Percentiles rank a stretch among this genome's conserved stretches.
Evolutionary conservation across 2,113 vertebrate species (phyloP).

Genomic region (Bos taurus): ARS-UCD2.0 NC_037350.1:4399501-4400000

Average conservation of each 20-base stretch:
- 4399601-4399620: slow-evolving; percentile 81
- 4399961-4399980: background rate
- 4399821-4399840: slow-evolving; percentile 54
- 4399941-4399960: background rate
- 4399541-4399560: slow-evolving; percentile 83
- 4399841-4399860: background rate
- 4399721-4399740: slow-evolving; percentile 67
- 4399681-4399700: slow-evolving; percentile 75
- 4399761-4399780: background rate
- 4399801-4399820: background rate
- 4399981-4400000: background rate
- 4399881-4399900: background rate
- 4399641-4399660: slow-evolving; percentile 81
- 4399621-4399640: slow-evolving; percentile 77
- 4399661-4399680: slow-evolving; percentile 74
- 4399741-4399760: slow-evolving; percentile 52
- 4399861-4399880: background rate
- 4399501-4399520: slow-evolving; percentile 79
- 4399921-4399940: background rate
- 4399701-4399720: slow-evolving; percentile 71
- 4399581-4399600: slow-evolving; percentile 80
- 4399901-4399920: background rate
- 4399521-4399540: slow-evolving; percentile 82
- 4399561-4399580: slow-evolving; percentile 84
- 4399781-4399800: background rate